phyloP scores from a whole-genome alignment of 2,888 invertebrate species.

The Lasioglossum morio region DNA sequence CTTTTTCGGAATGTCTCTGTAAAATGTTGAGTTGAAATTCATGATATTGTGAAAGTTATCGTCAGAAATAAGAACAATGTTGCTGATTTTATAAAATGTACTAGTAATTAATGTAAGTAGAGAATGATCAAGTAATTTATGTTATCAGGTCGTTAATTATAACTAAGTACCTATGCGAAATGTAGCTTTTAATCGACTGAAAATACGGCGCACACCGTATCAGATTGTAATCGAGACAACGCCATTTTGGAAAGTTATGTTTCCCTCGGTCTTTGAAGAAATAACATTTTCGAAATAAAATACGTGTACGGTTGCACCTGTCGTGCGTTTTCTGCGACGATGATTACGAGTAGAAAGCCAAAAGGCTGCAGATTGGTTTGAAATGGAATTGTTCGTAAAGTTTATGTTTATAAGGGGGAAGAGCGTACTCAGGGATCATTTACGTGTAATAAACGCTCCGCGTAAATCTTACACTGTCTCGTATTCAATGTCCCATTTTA shows the following conservation, averaged over 20 bases:
- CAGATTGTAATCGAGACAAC: background rate
- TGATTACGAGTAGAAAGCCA: slow-evolving; percentile 8
- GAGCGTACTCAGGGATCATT: slow-evolving; percentile 3
- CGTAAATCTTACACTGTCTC: slow-evolving; percentile 19
- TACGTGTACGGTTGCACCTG: background rate
- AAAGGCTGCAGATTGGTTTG: background rate
- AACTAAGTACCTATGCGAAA: too few relatives aligned
- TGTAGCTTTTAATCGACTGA: background rate
- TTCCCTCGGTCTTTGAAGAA: background rate
- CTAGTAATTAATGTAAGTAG: background rate
- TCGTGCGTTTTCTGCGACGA: background rate
- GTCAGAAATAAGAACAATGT: background rate
- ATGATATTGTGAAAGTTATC: background rate
- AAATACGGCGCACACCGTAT: background rate
- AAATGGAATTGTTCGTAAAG: slow-evolving; percentile 26
- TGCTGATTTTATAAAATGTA: background rate
- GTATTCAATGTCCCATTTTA: slow-evolving; percentile 13
- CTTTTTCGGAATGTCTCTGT: background rate
- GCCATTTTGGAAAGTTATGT: background rate
- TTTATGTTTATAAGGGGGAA: slow-evolving; percentile 34
- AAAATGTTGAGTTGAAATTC: background rate
- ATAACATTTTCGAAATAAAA: background rate
- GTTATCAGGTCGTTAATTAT: background rate
- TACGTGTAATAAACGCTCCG: background rate
- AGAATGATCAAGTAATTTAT: background rate